Percentiles rank a stretch among this genome's conserved stretches.
Evolutionary conservation across 1,140 invertebrate species (phyloP).

Genomic region (Aporrectodea caliginosa): DNA sequence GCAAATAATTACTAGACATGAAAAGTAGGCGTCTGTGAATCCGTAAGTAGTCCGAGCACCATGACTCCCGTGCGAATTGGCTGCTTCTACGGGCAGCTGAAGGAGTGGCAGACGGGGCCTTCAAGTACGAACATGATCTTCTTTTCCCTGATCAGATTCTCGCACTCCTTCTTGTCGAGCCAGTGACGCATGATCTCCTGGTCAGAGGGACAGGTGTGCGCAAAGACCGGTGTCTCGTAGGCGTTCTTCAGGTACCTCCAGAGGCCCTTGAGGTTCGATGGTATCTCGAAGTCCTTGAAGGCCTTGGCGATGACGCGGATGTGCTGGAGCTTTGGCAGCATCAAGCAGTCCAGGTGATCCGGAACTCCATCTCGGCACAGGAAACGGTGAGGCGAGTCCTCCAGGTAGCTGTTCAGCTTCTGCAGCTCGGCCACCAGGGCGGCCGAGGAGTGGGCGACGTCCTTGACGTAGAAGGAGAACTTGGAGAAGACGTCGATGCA

Average conservation of each 20-base stretch:
- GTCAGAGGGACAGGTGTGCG: constrained; percentile 63
- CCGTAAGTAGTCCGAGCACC: background rate
- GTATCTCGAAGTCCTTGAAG: constrained; percentile 62
- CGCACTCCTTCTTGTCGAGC: constrained; percentile 58
- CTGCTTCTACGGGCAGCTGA: constrained; percentile 43
- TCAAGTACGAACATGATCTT: constrained; percentile 47
- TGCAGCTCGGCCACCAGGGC: constrained; percentile 56
- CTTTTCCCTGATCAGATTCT: constrained; percentile 46
- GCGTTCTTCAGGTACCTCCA: constrained; percentile 64
- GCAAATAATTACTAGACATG: background rate
- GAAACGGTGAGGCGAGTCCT: constrained; percentile 45
- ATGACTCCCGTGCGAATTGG: background rate
- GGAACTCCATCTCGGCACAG: constrained; percentile 55
- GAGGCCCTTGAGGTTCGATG: constrained; percentile 57
- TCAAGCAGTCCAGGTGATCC: constrained; percentile 60
- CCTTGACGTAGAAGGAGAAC: constrained; percentile 63
- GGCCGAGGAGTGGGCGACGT: constrained; percentile 55
- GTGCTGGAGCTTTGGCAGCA: constrained; percentile 63
- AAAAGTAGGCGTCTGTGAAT: background rate
- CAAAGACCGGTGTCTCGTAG: constrained; percentile 61
- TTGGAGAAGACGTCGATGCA: constrained; percentile 61
- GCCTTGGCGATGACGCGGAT: constrained; percentile 59
- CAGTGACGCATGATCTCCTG: constrained; percentile 63
- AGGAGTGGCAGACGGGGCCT: constrained; percentile 46
- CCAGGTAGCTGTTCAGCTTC: constrained; percentile 55